phyloP scores from a whole-genome alignment of 2,888 invertebrate genomes.

The Dysmachus trigonus region DNA sequence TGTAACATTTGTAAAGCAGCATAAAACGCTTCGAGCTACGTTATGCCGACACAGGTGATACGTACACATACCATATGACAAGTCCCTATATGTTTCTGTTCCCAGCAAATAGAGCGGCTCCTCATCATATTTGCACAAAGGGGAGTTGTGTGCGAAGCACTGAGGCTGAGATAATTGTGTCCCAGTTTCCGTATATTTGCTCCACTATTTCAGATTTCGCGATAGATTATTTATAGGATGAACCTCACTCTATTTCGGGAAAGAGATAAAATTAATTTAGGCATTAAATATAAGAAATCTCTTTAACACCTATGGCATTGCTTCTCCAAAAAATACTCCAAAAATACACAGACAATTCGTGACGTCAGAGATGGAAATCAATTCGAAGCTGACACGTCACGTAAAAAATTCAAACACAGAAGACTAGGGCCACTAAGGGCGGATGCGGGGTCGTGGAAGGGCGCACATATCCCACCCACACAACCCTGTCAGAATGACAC shows the following conservation, averaged over 20 bases:
- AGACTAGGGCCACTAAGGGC: neutral
- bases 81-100: slow-evolving; percentile 3
- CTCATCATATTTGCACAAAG: slow-evolving; percentile 18
- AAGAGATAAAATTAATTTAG: slow-evolving; percentile 18
- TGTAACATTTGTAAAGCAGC: neutral
- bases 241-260: slow-evolving; percentile 26
- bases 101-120: neutral
- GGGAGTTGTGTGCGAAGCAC: slow-evolving; percentile 24
- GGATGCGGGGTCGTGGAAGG: neutral
- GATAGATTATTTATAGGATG: slow-evolving; percentile 19
- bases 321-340: neutral
- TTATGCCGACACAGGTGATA: neutral
- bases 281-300: slow-evolving; percentile 11
- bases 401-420: neutral
- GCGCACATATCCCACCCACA: neutral
- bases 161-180: slow-evolving; percentile 40
- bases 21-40: neutral
- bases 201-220: slow-evolving; percentile 11
- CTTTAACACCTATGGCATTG: neutral
- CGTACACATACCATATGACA: neutral
- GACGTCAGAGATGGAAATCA: slow-evolving; percentile 26
- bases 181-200: slow-evolving; percentile 26
- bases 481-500: neutral
- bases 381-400: neutral
- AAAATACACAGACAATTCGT: slow-evolving; percentile 2